Base-by-base conservation (phyloP, 2,888 invertebrate species). In the Metacarcinus magister region DNA sequence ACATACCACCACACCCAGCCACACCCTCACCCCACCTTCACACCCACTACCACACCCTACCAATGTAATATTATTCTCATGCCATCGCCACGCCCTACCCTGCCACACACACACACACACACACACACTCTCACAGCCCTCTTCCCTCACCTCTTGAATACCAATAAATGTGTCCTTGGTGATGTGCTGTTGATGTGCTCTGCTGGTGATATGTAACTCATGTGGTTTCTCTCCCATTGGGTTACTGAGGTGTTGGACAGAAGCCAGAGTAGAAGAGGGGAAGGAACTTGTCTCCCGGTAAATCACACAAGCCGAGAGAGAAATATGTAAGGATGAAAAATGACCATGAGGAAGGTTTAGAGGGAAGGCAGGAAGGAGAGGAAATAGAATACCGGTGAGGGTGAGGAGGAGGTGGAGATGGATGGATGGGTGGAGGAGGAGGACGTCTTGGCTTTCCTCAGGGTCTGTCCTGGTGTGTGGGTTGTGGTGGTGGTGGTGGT, bases 401-500 rank as follows among this genome's bases (percentile, higher is more conserved):
- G 67, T 5, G 7, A 23, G 67, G 67, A 67, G 67, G n/a, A 67
- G 67, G 19, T 23, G n/a, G 67, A 67, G 67, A 67, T 67, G 67
- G 67, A 67, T 67, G n/a, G 67, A 67, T 67, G 67, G 67, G 67
- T 23, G n/a, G 67, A n/a, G 67, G 23, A 23, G n/a, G 1, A 23
- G 23, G 67, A 19, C n/a, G 67, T 44, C 60, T 13, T 54, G 5
- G 39, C 39, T 93, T 54, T n/a, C 19, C 48, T 43, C 54, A 19
- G 2, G 16, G 46, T 23, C 54, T 23, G 16, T 13, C 92, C 7
- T 89, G 87, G 87, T 89, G 39, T 89, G 39, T 4, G 32, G 89
- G 43, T 89, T 32, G 2, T 89, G 89, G 89, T 89, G 89, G 10
- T 89, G 89, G 89, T 89, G 89, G 19, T 89, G 89, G 89, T 89